Base-by-base conservation (phyloP, 2,797 vertebrate genomes). In the Xenentodon cancila region DNA sequence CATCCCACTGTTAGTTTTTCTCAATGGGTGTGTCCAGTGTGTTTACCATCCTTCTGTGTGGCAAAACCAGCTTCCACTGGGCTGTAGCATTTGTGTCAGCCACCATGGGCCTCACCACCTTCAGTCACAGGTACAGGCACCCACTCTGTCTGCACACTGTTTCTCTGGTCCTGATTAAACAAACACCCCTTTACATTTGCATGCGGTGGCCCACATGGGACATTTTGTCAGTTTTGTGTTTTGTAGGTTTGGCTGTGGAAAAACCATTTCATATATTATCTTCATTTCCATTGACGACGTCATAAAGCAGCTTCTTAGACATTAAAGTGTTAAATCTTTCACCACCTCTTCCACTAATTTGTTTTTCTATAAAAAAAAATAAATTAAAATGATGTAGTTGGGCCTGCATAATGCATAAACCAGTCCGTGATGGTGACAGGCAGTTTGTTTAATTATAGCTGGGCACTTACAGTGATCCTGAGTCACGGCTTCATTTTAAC, bases 21-120 rank as follows among this genome's bases (percentile, higher is more conserved):
- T 96, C 97, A 49, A 97, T 97, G 45, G 97, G 97, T 0, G 82
- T 96, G 59, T 97, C 96, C 5, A 96, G 97, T 61, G 19, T 98
- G 53, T 99, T 97, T n/a, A 95, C 94, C 42, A 84, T 97, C 65
- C 93, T 95, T 58, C 88, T 99, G 50, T 97, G 96, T 59, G 94
- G 96, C 55, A 95, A 93, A n/a, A 92, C 84, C 22, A 97, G 94
- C 52, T 99, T 97, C 63, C 90, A 92, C 60, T 91, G 88, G 80
- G 95, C 97, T 0, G 84, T 99, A 21, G 89, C 93, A 54, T 98
- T 97, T 2, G 95, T 97, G 3, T 97, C 97, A 0, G 94, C 93
- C 55, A 94, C 95, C 11, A 94, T 98, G 47, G 95, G 96, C 43
- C 93, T 99, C 55, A 95, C 95, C 88, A 97, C 96, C 76, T 99